phyloP scores from a whole-genome alignment of 1,140 invertebrate genomes.

The Mycetomoellerius zeteki region DNA sequence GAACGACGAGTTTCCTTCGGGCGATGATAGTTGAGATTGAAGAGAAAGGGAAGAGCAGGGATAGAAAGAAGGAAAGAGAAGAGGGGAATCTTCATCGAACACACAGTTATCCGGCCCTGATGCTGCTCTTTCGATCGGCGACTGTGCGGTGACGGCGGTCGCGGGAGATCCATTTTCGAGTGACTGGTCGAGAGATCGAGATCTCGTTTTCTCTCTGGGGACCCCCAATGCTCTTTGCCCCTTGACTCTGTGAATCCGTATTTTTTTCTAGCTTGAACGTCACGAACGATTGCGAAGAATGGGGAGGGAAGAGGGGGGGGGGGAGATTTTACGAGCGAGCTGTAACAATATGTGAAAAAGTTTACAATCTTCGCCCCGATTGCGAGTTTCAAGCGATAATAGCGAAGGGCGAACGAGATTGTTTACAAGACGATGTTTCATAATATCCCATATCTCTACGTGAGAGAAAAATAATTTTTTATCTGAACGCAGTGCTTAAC shows the following conservation, averaged over 20 bases:
- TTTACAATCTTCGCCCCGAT: neutral
- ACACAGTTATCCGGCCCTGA: constrained; percentile 71
- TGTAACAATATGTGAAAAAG: neutral
- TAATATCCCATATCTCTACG: constrained; percentile 11
- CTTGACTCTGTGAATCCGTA: constrained; percentile 3
- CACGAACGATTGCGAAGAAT: neutral
- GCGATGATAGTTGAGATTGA: constrained; percentile 31
- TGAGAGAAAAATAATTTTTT: constrained; percentile 14
- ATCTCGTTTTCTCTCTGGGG: constrained; percentile 58
- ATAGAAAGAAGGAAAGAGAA: constrained; percentile 24
- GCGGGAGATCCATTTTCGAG: constrained; percentile 60
- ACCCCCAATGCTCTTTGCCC: constrained; percentile 23
- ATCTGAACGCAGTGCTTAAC: neutral
- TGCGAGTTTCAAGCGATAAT: neutral
- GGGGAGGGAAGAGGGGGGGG: too few relatives aligned
- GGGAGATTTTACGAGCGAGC: constrained; percentile 4
- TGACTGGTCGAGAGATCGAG: constrained; percentile 45
- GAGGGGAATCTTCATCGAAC: constrained; percentile 27
- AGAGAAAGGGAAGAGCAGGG: neutral
- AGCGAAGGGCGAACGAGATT: neutral
- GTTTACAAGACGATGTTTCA: constrained; percentile 9
- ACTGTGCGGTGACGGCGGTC: neutral
- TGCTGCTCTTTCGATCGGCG: constrained; percentile 63
- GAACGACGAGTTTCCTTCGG: constrained; percentile 71
- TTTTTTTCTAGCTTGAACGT: constrained; percentile 1